Conservation (phyloP, 2,797 vertebrate species). For the Artibeus lituratus region DNA sequence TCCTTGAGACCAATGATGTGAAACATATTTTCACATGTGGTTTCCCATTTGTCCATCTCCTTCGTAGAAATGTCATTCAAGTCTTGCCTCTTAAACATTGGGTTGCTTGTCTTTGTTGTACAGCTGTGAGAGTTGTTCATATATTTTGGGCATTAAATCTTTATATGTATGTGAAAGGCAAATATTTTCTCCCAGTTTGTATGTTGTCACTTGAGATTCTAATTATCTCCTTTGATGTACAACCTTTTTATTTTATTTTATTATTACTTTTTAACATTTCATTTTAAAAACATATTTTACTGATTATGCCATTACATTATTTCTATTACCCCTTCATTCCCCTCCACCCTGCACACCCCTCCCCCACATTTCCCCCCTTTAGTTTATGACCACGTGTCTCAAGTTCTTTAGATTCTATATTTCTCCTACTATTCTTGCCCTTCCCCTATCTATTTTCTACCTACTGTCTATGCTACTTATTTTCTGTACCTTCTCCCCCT, state of each 20-base stretch:
- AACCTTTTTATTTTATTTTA: neutral
- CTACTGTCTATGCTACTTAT: no score
- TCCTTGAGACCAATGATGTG: neutral
- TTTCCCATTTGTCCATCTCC: neutral
- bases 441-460: no score
- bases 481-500: no score
- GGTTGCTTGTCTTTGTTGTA: neutral
- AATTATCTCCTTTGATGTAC: neutral
- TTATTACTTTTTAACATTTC: no score
- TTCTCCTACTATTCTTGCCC: no score
- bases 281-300: no score
- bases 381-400: no score
- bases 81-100: neutral
- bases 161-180: neutral
- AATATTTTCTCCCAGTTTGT: neutral
- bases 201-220: neutral
- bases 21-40: neutral
- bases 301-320: no score
- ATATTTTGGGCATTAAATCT: neutral
- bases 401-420: no score
- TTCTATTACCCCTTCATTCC: no score
- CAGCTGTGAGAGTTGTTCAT: neutral
- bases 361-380: no score
- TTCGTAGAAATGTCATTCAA: neutral
- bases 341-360: no score